Conservation (phyloP, 2,888 invertebrate genomes). For the Campoletis raptor region DNA sequence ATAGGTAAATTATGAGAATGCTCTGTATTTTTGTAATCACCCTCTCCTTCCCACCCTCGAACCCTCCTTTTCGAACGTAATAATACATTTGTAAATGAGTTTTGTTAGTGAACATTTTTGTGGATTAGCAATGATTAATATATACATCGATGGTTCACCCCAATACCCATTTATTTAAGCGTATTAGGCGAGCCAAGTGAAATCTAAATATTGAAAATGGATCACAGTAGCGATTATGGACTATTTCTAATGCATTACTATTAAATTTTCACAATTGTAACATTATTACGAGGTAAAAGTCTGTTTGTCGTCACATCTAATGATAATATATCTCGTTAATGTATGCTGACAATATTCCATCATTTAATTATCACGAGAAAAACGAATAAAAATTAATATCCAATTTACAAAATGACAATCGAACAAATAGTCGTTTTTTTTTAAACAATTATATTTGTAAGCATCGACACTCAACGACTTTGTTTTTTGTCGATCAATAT, state of each 20-base stretch:
- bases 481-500: not conserved
- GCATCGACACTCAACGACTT: not conserved
- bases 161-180: conserved; percentile 49
- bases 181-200: conserved; percentile 37
- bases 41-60: conserved; percentile 41
- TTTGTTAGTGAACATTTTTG: conserved; percentile 52
- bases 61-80: conserved; percentile 20
- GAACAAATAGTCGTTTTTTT: not conserved
- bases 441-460: not conserved
- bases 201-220: conserved; percentile 7
- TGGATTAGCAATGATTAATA: conserved; percentile 23
- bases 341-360: not conserved
- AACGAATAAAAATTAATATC: not conserved
- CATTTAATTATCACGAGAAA: not conserved
- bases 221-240: conserved; percentile 5
- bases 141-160: conserved; percentile 43
- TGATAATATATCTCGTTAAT: not conserved
- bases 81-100: conserved; percentile 45
- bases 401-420: not conserved
- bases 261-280: not conserved
- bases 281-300: not conserved
- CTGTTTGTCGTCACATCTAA: not conserved
- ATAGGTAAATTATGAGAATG: conserved; percentile 59
- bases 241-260: not conserved
- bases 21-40: conserved; percentile 35